A percentile compares a stretch with the other conserved stretches of the same genome.
Conservation (phyloP, 2,113 vertebrate species). For the Eclectus roratus region DNA sequence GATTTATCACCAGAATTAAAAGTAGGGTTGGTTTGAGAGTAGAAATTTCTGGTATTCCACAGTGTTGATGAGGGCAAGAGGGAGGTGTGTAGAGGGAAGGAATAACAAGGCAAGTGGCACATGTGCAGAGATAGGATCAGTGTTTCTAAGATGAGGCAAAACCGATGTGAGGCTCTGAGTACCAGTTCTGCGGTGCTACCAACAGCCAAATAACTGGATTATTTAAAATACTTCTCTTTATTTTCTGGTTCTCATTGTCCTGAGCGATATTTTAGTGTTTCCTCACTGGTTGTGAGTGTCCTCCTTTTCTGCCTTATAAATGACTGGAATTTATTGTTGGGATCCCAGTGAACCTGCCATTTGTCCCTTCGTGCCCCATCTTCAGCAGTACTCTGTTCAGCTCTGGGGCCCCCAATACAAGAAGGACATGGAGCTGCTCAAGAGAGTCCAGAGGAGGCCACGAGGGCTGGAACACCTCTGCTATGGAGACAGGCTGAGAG, state of each 20-base stretch:
- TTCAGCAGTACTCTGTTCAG: neutral
- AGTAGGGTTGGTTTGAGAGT: neutral
- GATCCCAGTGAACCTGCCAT: neutral
- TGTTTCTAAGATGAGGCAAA: neutral
- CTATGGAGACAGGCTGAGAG: neutral
- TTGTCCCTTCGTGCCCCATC: neutral
- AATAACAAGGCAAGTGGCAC: neutral
- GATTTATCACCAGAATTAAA: neutral
- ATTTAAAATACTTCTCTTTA: neutral
- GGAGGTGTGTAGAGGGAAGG: neutral
- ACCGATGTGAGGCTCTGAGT: neutral
- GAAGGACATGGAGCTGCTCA: neutral
- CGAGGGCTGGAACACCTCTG: neutral
- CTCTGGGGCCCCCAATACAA: neutral
- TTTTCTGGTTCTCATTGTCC: neutral
- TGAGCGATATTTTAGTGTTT: neutral
- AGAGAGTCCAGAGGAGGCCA: neutral
- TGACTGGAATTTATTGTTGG: neutral
- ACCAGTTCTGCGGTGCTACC: neutral
- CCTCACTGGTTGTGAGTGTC: neutral
- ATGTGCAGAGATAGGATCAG: rapidly evolving
- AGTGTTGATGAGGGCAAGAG: neutral
- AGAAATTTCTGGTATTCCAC: neutral
- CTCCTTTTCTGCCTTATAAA: neutral
- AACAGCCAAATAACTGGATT: neutral